These are phyloP conservation scores for Stenolophus ochropezus DNA, from an alignment of 2,888 invertebrate species.

Conservation along the genomic window DNA sequence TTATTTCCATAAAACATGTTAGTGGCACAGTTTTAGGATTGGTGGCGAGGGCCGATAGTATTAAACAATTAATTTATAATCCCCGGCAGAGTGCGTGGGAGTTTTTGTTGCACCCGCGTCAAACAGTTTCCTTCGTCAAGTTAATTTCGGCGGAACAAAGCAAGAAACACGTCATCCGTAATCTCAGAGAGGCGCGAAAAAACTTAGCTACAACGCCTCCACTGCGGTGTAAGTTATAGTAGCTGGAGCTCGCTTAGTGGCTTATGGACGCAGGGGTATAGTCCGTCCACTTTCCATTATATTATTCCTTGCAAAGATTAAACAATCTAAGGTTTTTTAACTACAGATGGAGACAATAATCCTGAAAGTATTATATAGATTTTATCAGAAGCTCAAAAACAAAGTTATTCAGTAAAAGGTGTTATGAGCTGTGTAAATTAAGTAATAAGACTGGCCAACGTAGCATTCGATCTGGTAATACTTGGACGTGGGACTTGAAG, in stretches of 20 bases:
- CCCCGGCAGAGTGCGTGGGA: constrained; percentile 13
- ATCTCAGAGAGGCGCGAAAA: constrained; percentile 10
- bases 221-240: neutral
- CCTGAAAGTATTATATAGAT: too few species aligned
- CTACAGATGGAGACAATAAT: too few species aligned
- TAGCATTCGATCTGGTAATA: too few species aligned
- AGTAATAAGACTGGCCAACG: too few species aligned
- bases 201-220: neutral
- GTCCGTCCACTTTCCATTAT: too few species aligned
- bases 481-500: too few species aligned
- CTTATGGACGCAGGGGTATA: too few species aligned
- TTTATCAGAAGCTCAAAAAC: too few species aligned
- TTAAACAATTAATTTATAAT: constrained; percentile 37
- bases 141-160: constrained; percentile 27
- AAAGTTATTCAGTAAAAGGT: too few species aligned
- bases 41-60: neutral
- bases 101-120: constrained; percentile 25
- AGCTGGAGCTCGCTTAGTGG: neutral
- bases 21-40: neutral
- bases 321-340: too few species aligned
- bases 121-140: constrained; percentile 24
- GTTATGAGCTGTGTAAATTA: too few species aligned
- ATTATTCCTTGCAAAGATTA: too few species aligned
- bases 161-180: constrained; percentile 39
- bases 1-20: neutral